phyloP scores from a whole-genome alignment of 2,797 vertebrate species.

The Acrossocheilus wenchowensis region DNA sequence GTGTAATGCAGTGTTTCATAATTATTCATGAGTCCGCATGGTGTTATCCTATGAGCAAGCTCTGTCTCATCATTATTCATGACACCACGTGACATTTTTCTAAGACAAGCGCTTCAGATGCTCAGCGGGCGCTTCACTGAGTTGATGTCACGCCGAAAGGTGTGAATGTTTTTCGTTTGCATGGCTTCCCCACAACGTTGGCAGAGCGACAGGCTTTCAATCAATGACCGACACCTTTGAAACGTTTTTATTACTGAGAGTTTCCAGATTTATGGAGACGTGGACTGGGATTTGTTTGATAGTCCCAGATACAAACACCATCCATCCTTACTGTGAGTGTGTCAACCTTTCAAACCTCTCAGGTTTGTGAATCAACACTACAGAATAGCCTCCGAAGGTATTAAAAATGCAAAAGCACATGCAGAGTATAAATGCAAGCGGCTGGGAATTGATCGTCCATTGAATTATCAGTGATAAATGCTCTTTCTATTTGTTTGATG shows the following conservation, averaged over 20 bases:
- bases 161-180: slow-evolving; percentile 5
- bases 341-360: neutral
- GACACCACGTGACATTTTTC: slow-evolving; percentile 8
- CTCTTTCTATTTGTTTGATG: neutral
- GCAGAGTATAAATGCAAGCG: neutral
- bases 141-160: slow-evolving; percentile 12
- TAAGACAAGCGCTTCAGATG: neutral
- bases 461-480: neutral
- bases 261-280: slow-evolving; percentile 27
- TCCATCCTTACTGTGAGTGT: slow-evolving; percentile 19
- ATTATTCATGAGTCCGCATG: slow-evolving; percentile 14
- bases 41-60: neutral
- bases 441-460: neutral
- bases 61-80: slow-evolving; percentile 5
- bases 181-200: slow-evolving; percentile 4
- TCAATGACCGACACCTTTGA: slow-evolving; percentile 25
- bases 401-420: slow-evolving; percentile 14
- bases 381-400: neutral
- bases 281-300: neutral
- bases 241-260: slow-evolving; percentile 10
- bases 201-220: slow-evolving; percentile 22
- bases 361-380: neutral
- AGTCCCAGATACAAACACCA: slow-evolving; percentile 32
- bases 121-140: slow-evolving; percentile 11
- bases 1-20: neutral